Conservation (phyloP, 92 coral and sea anemone genomes). For the Epizoanthus scotinus region DNA sequence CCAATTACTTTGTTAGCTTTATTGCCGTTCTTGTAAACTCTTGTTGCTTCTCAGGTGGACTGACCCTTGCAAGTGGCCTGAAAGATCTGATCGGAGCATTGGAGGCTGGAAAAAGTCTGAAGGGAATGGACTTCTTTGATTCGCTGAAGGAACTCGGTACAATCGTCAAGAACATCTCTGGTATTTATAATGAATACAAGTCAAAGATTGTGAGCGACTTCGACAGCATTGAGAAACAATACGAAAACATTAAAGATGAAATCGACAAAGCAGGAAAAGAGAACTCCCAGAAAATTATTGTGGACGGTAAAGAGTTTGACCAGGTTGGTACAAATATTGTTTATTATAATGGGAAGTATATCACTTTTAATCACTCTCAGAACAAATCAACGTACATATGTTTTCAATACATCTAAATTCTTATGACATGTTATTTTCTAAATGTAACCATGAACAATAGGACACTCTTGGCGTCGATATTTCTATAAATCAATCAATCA, state of each 20-base stretch:
- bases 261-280: slow-evolving; percentile 34
- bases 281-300: slow-evolving; percentile 32
- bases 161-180: slow-evolving; percentile 29
- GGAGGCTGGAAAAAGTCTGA: slow-evolving; percentile 24
- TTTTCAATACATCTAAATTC: too few relatives aligned
- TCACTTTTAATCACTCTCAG: too few relatives aligned
- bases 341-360: too few relatives aligned
- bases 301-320: slow-evolving; percentile 35
- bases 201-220: slow-evolving; percentile 26
- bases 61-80: slow-evolving; percentile 22
- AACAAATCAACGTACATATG: too few relatives aligned
- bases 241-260: slow-evolving; percentile 21
- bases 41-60: slow-evolving; percentile 1
- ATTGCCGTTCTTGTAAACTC: too few relatives aligned
- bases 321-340: neutral
- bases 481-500: too few relatives aligned
- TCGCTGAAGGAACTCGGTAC: slow-evolving; percentile 26
- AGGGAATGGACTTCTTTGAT: slow-evolving; percentile 32
- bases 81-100: slow-evolving; percentile 30
- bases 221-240: slow-evolving; percentile 28
- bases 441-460: too few relatives aligned
- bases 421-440: too few relatives aligned
- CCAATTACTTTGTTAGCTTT: too few relatives aligned
- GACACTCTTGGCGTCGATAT: too few relatives aligned
- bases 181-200: slow-evolving; percentile 32